Base-by-base conservation (phyloP, 2,888 invertebrate species). In the Brachypalpus laphriformis region DNA sequence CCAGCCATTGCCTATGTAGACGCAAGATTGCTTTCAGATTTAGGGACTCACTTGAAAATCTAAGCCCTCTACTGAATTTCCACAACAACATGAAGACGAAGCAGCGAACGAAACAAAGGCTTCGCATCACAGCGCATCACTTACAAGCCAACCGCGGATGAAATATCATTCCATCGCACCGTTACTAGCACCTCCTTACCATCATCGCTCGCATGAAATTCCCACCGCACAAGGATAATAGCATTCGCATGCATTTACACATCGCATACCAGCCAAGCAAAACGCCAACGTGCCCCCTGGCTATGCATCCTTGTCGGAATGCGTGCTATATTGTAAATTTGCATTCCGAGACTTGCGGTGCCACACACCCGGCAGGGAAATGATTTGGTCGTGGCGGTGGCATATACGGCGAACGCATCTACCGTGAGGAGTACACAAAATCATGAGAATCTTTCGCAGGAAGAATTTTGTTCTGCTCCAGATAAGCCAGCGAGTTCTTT, bases 291-390 rank as follows among this genome's bases (percentile, higher is more conserved):
- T 18, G 7, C 56, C 14, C 16, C 22, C 51, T 49, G 37, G 28
- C 20, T 28, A n/a, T 31, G 45, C 18, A 16, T 82, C 63, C 63
- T 51, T 37, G 51, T 25, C 16, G 77, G 65, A 77, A 82, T 82
- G 82, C 82, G 82, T 71, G 82, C 54, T 72, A 78, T 72, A 78
- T 59, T 72, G 76, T 82, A 82, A 82, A 82, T 82, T 72, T 82
- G 82, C 78, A 72, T 82, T 82, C 65, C 71, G 45, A 66, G 51
- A 61, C 82, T 82, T 82, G 77, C 37, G 78, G 65, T 71, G 28
- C 34, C 76, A 76, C 45, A 75, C 59, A 28, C 28, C 1, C 65
- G 61, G n/a, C 47, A 63, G 61, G 61, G 45, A 75, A 82, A 82
- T 61, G 40, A 16, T 76, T 42, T 63, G 3, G 20, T 20, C 2